phyloP scores from a whole-genome alignment of 2,113 vertebrate species.

The Spilogale gracilis region DNA sequence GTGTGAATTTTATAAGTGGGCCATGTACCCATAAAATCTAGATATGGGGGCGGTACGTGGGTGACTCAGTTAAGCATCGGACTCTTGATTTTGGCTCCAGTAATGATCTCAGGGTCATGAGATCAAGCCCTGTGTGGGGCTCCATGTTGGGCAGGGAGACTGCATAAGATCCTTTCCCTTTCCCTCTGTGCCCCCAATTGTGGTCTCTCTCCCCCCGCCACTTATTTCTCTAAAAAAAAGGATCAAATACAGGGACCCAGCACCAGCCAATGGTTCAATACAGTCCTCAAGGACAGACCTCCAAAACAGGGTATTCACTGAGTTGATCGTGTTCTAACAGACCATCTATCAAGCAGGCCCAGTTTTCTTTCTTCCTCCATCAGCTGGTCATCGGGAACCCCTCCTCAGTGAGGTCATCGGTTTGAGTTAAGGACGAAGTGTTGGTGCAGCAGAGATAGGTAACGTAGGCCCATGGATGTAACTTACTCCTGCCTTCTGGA shows the following conservation, averaged over 20 bases:
- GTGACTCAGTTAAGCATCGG: not conserved
- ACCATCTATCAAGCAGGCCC: not conserved
- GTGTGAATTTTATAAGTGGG: not conserved
- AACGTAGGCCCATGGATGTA: accelerated
- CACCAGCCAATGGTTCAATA: not conserved
- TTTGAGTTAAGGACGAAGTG: not conserved
- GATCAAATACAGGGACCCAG: not conserved
- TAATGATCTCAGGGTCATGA: not conserved
- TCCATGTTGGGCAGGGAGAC: not conserved
- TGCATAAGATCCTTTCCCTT: not conserved
- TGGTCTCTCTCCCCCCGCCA: not conserved
- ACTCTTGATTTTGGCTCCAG: not conserved
- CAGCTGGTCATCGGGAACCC: not conserved
- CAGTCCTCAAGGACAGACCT: not conserved
- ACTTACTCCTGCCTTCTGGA: not conserved
- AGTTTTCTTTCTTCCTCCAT: not conserved
- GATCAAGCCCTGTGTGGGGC: not conserved
- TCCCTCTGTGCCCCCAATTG: not conserved
- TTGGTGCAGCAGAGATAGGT: not conserved
- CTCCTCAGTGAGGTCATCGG: not conserved
- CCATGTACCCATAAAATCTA: not conserved
- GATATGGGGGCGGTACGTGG: not conserved
- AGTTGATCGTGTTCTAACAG: not conserved
- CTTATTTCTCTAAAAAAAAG: not conserved
- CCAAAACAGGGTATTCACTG: not conserved